phyloP scores from a whole-genome alignment of 2,113 vertebrate genomes.

The Solenodon paradoxus region DNA sequence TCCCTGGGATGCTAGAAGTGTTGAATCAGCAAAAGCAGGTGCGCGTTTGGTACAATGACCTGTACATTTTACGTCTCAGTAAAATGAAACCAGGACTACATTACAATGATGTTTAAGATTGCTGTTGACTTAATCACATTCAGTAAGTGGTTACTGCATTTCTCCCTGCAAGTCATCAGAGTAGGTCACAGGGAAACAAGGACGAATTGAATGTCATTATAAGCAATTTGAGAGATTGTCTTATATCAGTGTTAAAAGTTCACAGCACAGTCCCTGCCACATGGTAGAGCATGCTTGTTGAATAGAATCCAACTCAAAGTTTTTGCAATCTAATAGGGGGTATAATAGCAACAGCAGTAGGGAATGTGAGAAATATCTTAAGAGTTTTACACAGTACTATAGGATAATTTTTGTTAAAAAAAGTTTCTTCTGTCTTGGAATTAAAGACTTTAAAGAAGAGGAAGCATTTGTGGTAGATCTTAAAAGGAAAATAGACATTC shows the following conservation, averaged over 20 bases:
- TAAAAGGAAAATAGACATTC: neutral
- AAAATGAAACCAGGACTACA: neutral
- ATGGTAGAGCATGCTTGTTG: neutral
- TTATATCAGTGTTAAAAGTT: neutral
- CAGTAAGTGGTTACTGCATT: neutral
- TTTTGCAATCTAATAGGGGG: neutral
- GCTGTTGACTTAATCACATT: neutral
- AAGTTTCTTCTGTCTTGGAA: neutral
- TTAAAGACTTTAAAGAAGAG: neutral
- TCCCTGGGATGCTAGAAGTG: neutral
- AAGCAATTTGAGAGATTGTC: neutral
- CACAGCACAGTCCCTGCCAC: neutral
- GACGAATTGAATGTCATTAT: neutral
- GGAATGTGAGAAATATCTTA: neutral
- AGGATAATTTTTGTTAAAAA: neutral
- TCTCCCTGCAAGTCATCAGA: neutral
- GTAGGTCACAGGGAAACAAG: neutral
- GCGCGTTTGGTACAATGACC: neutral
- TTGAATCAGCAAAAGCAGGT: neutral
- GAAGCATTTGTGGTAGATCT: neutral
- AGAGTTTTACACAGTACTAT: neutral
- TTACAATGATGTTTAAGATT: neutral
- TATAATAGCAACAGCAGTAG: neutral
- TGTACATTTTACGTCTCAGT: neutral
- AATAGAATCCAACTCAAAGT: neutral